phyloP scores from a whole-genome alignment of 2,113 vertebrate genomes.

The Dryoscopus gambensis region DNA sequence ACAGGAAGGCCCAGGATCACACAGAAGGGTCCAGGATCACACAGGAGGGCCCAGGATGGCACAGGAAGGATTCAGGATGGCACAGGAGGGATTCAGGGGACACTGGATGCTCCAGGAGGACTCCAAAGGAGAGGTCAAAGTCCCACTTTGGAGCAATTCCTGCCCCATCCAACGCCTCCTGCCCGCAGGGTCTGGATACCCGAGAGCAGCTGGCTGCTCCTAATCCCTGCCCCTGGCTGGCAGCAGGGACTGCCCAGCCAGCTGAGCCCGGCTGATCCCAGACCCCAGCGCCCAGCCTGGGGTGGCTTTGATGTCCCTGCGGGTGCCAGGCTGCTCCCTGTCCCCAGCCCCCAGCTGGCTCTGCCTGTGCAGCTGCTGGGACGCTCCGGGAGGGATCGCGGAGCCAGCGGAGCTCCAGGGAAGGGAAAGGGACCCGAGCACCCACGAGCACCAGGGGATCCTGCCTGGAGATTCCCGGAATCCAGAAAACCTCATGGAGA shows the following conservation, averaged over 20 bases:
- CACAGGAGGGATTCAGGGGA: background rate
- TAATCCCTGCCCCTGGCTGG: rapidly evolving
- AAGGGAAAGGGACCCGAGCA: background rate
- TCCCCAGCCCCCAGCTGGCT: background rate
- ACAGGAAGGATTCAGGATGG: no score
- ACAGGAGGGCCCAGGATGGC: no score
- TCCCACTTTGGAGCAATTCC: background rate
- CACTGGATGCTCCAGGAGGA: no score
- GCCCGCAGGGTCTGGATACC: background rate
- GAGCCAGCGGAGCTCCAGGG: background rate
- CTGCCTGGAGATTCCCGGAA: background rate
- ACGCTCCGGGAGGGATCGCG: background rate
- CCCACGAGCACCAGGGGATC: background rate
- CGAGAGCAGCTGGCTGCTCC: background rate
- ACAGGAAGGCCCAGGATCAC: no score
- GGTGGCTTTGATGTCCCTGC: background rate
- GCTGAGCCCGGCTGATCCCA: background rate
- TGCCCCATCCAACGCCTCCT: background rate
- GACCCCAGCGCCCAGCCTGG: background rate
- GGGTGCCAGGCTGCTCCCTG: background rate
- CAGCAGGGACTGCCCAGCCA: background rate
- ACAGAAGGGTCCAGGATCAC: no score
- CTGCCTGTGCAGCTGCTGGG: rapidly evolving
- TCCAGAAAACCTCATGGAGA: background rate
- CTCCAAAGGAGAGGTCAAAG: background rate